Evolutionary conservation across 2,113 vertebrate genomes (phyloP).

Genomic region (Murina feae): DNA sequence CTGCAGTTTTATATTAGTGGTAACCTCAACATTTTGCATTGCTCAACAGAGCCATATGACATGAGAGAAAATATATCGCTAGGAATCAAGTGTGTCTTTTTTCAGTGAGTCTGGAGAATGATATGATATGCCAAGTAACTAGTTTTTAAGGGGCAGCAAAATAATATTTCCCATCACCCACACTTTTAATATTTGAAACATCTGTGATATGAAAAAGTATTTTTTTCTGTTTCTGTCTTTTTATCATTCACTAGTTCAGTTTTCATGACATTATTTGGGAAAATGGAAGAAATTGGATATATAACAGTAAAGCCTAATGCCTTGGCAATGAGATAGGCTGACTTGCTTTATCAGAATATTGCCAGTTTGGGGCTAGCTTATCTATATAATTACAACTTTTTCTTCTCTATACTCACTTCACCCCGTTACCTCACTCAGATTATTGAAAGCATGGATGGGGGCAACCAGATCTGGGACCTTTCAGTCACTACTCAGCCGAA

Average conservation of each 20-base stretch:
- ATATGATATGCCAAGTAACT: constrained; percentile 1
- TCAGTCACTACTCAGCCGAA: not conserved
- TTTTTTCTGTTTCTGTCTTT: not conserved
- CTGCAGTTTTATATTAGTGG: not conserved
- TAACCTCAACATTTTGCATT: constrained; percentile 48
- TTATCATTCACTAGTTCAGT: not conserved
- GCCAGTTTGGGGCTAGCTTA: not conserved
- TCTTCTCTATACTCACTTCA: not conserved
- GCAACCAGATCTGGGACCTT: not conserved
- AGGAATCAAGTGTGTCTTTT: constrained; percentile 40
- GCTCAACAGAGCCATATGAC: not conserved
- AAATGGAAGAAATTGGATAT: not conserved
- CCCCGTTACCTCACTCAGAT: not conserved
- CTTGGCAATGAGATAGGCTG: not conserved
- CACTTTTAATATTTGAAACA: not conserved
- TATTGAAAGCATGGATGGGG: not conserved
- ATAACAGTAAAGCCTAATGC: not conserved
- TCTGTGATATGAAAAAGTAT: not conserved
- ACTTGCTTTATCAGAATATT: not conserved
- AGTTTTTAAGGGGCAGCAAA: constrained; percentile 21
- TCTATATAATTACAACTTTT: not conserved
- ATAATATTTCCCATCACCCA: not conserved
- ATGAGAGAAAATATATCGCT: constrained; percentile 49
- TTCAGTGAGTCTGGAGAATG: constrained; percentile 15
- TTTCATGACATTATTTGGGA: not conserved